phyloP scores from a whole-genome alignment of 2,888 invertebrate genomes.

The Dexiosoma caninum region DNA sequence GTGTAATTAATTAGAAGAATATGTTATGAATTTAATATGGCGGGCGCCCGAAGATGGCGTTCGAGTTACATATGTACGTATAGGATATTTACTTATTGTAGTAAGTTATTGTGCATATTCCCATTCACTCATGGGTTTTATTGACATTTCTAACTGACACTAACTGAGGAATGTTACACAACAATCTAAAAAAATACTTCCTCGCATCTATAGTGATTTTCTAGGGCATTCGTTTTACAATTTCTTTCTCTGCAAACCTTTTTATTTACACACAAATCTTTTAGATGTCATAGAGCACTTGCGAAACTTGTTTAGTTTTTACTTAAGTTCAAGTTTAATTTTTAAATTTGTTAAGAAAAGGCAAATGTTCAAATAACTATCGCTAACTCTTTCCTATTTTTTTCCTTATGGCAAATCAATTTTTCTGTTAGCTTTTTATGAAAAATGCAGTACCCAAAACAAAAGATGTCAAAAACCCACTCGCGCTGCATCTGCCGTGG shows the following conservation, averaged over 20 bases:
- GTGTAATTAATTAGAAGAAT: too few species aligned
- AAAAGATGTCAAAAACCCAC: constrained; percentile 44
- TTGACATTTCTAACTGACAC: too few species aligned
- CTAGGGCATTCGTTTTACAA: too few species aligned
- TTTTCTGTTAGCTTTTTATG: constrained; percentile 46
- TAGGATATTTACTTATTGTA: too few species aligned
- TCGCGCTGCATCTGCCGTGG: constrained; percentile 37
- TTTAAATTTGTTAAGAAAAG: not conserved
- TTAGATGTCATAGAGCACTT: not conserved
- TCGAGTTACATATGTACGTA: too few species aligned
- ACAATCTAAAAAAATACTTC: too few species aligned
- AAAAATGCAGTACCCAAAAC: not conserved
- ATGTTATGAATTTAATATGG: too few species aligned
- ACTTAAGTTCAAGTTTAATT: constrained; percentile 29
- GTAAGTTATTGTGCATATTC: too few species aligned
- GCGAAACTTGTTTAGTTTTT: constrained; percentile 34
- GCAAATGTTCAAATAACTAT: not conserved
- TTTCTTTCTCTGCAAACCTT: not conserved
- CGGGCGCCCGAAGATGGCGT: too few species aligned
- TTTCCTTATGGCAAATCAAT: constrained; percentile 4
- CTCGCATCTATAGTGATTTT: too few species aligned
- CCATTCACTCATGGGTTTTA: too few species aligned
- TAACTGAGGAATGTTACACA: too few species aligned
- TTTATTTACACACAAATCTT: not conserved
- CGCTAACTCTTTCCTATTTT: constrained; percentile 1